Conservation (phyloP, 2,797 vertebrate genomes). For the Cirrhinus mrigala region DNA sequence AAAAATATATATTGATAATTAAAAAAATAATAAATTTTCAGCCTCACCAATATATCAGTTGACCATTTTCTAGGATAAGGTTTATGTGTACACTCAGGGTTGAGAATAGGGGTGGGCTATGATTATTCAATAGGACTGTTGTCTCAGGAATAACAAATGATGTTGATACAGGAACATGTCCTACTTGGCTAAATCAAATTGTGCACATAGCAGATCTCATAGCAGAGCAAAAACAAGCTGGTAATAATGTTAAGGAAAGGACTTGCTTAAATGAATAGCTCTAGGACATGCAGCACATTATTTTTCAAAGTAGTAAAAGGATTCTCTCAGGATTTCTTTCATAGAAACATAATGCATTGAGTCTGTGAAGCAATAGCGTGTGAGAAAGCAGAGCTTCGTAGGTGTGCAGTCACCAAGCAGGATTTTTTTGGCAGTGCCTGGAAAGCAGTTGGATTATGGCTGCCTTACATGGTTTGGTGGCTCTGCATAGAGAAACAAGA, state of each 20-base stretch:
- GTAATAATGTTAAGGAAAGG: slow-evolving; percentile 37
- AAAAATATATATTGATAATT: background rate
- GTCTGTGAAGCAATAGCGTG: slow-evolving; percentile 50
- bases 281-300: slow-evolving; percentile 35
- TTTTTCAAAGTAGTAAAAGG: slow-evolving; percentile 47
- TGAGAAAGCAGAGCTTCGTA: slow-evolving; percentile 61
- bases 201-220: background rate
- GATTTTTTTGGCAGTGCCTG: slow-evolving; percentile 62
- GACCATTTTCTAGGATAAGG: background rate
- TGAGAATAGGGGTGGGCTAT: background rate
- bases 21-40: background rate
- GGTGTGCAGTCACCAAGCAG: slow-evolving; percentile 58
- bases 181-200: slow-evolving; percentile 32
- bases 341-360: slow-evolving; percentile 35
- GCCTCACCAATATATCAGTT: background rate
- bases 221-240: slow-evolving; percentile 18
- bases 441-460: slow-evolving; percentile 45
- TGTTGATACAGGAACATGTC: slow-evolving; percentile 17
- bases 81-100: background rate
- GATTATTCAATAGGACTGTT: slow-evolving; percentile 6
- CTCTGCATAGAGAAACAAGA: slow-evolving; percentile 50
- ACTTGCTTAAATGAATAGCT: slow-evolving; percentile 37
- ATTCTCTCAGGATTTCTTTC: slow-evolving; percentile 40
- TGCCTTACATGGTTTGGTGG: background rate
- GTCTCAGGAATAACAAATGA: slow-evolving; percentile 2